Evolutionary conservation across 1,140 invertebrate species (phyloP).

Genomic region (Gryllus bimaculatus): DNA sequence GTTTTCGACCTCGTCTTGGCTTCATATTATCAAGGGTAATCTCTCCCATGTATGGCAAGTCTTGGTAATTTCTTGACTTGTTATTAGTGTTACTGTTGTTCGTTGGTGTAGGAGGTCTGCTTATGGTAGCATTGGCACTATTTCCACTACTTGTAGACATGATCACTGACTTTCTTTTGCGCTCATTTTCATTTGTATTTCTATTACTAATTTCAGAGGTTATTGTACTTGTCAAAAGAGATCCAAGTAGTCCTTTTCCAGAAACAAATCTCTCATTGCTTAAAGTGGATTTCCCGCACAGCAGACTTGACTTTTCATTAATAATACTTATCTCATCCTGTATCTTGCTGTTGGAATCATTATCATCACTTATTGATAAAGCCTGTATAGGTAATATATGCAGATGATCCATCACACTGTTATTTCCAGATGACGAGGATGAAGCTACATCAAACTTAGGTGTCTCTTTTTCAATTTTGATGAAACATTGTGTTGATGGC

Average conservation of each 20-base stretch:
- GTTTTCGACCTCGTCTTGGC: slow-evolving; percentile 70
- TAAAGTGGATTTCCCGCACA: background rate
- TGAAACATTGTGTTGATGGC: slow-evolving; percentile 26
- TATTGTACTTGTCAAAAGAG: slow-evolving; percentile 1
- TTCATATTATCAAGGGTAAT: slow-evolving; percentile 79
- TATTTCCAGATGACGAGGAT: background rate
- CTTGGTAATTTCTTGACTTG: slow-evolving; percentile 57
- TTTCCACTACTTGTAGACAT: slow-evolving; percentile 16
- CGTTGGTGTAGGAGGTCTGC: background rate
- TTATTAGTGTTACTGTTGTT: background rate
- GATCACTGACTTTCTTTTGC: slow-evolving; percentile 21
- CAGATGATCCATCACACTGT: slow-evolving; percentile 1
- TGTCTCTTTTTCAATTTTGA: slow-evolving; percentile 12
- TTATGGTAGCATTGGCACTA: background rate
- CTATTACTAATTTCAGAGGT: background rate
- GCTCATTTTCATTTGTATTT: background rate
- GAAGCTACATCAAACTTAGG: background rate
- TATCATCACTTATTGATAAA: background rate
- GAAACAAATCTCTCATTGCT: background rate
- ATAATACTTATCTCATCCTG: slow-evolving; percentile 6
- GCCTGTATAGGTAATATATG: background rate
- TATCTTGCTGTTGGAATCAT: background rate
- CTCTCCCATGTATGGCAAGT: slow-evolving; percentile 82
- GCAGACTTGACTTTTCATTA: background rate
- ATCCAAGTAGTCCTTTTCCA: slow-evolving; percentile 13